Percentiles rank a stretch among this genome's conserved stretches.
Conservation (phyloP, 2,113 vertebrate species). For the Clupea harengus region DNA sequence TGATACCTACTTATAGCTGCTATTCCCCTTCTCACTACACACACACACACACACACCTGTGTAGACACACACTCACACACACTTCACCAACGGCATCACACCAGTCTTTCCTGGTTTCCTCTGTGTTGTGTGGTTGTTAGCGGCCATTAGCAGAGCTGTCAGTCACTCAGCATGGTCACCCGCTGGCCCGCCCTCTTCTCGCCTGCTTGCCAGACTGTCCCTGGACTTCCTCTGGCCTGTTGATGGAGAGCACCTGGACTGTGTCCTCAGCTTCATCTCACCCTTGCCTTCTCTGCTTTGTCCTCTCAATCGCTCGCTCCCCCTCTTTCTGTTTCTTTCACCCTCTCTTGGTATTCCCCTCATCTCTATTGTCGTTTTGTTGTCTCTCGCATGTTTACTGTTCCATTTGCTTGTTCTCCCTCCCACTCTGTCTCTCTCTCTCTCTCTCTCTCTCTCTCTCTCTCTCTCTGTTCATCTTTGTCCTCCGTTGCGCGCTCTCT, state of each 20-base stretch:
- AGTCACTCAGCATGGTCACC: slow-evolving; percentile 54
- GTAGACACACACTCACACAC: not conserved
- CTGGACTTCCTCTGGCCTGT: not conserved
- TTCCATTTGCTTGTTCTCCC: not conserved
- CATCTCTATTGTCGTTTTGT: not conserved
- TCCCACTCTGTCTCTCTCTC: not conserved
- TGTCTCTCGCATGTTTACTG: not conserved
- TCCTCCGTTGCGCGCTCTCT: not conserved
- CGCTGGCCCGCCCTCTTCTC: slow-evolving; percentile 19
- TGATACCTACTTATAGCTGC: not conserved
- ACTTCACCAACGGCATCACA: slow-evolving; percentile 32
- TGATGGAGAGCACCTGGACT: slow-evolving; percentile 16
- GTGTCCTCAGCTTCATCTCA: not conserved
- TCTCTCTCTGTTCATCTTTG: not conserved
- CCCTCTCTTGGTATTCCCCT: not conserved
- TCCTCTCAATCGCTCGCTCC: not conserved
- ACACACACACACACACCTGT: slow-evolving; percentile 5
- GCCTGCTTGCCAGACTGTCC: not conserved
- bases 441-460: not conserved
- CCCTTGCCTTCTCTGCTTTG: not conserved
- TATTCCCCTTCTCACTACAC: slow-evolving; percentile 1
- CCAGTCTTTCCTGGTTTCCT: slow-evolving; percentile 26
- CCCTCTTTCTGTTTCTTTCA: not conserved
- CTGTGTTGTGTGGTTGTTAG: slow-evolving; percentile 61
- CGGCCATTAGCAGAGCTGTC: slow-evolving; percentile 67